A percentile compares a stretch with the other conserved stretches of the same genome.
phyloP scores from a whole-genome alignment of 2,797 vertebrate genomes.

The Pangasius macronema region DNA sequence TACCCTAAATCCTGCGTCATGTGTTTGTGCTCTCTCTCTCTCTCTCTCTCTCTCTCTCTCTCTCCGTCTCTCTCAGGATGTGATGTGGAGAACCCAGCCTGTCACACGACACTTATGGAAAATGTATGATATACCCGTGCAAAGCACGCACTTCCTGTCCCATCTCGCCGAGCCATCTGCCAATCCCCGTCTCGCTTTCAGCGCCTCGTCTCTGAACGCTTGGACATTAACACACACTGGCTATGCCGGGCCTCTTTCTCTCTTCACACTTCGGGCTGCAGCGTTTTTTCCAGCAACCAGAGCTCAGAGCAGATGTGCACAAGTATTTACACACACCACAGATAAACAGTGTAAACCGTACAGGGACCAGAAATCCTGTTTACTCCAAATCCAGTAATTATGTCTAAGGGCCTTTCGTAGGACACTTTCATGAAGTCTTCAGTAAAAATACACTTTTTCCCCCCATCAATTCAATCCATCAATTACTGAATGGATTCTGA shows the following conservation, averaged over 20 bases:
- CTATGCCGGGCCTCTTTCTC: neutral
- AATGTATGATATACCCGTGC: neutral
- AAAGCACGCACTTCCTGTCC: constrained; percentile 3
- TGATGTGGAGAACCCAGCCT: neutral
- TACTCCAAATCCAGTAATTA: neutral
- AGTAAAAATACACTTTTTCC: neutral
- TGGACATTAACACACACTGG: neutral
- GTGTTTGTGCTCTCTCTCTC: neutral
- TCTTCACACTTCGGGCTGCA: neutral
- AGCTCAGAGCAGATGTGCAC: neutral
- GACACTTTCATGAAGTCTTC: neutral
- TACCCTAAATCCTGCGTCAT: constrained; percentile 48
- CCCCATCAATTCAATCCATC: too few relatives aligned
- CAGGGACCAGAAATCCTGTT: neutral
- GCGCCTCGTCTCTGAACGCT: constrained; percentile 10
- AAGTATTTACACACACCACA: neutral
- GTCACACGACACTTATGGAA: neutral
- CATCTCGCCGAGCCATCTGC: neutral
- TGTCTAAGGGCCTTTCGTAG: neutral
- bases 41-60: neutral
- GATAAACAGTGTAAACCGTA: neutral
- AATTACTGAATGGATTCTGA: neutral
- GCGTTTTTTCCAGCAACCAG: constrained; percentile 9
- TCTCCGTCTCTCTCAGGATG: neutral
- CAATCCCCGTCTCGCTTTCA: constrained; percentile 1